Evolutionary conservation across 2,888 invertebrate species (phyloP).

Genomic region (Diabrotica balteata): DNA sequence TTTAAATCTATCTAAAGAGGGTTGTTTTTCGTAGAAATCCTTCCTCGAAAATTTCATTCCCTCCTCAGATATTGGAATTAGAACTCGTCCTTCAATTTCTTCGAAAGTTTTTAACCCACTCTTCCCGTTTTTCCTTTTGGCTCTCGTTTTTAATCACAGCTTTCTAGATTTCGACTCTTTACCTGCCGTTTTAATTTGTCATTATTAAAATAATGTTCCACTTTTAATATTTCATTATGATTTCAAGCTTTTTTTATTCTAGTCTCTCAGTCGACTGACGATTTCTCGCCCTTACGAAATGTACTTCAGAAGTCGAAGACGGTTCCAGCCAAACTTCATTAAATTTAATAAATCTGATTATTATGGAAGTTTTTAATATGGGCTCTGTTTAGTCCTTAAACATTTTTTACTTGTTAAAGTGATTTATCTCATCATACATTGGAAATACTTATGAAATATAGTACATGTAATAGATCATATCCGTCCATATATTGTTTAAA

Average conservation of each 20-base stretch:
- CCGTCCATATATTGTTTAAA: too few relatives aligned
- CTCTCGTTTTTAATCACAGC: conserved; percentile 57
- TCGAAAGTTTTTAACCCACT: conserved; percentile 43
- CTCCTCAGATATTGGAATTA: conserved; percentile 26
- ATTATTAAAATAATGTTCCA: conserved; percentile 62
- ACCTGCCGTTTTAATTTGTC: conserved; percentile 61
- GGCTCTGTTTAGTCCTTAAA: background rate
- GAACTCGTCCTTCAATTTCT: conserved; percentile 32
- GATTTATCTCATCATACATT: too few relatives aligned
- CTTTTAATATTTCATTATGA: conserved; percentile 62
- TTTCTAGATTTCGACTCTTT: conserved; percentile 55
- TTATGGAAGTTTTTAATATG: conserved; percentile 14
- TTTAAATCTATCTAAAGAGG: too few relatives aligned
- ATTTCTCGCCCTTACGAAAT: conserved; percentile 33
- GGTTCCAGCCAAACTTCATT: conserved; percentile 27
- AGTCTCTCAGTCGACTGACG: conserved; percentile 27
- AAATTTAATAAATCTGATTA: conserved; percentile 30
- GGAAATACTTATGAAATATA: too few relatives aligned
- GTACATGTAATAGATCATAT: too few relatives aligned
- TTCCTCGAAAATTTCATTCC: conserved; percentile 16
- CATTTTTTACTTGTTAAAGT: too few relatives aligned
- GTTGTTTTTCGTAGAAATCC: conserved; percentile 6
- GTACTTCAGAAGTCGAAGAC: conserved; percentile 26
- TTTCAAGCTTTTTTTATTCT: conserved; percentile 46
- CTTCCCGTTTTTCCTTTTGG: conserved; percentile 39